Base-by-base conservation (phyloP, 2,888 invertebrate genomes). In the Hydriomena furcata region DNA sequence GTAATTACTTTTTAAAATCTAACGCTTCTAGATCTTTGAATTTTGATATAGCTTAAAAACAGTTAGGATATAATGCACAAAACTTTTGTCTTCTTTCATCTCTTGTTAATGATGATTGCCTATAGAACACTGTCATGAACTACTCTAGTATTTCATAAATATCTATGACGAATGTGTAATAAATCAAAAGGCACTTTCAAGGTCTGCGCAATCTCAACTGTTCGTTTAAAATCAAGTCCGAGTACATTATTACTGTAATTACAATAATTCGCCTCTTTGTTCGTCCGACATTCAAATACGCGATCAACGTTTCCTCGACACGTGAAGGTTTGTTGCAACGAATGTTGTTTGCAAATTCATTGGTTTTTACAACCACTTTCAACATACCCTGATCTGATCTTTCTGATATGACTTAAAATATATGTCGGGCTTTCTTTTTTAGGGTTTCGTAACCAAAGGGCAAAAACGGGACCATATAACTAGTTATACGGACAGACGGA, bases 201-300 rank as follows among this genome's bases (percentile, higher is more conserved):
- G 78, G 73, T 69, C 63, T 56, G 50, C 42, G 8, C 60, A 55
- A 61, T 65, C 63, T 66, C 63, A 68, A 72, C 60, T 66, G 64
- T 65, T 62, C 67, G 68, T 73, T 77, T 77, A 73, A 57, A 60
- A 66, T 74, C 64, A 68, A 61, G 61, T 68, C 66, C 66, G 55
- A 52, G 69, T 65, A 57, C 68, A 72, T 69, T 65, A 69, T 65
- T 62, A 57, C 55, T 50, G 59, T 70, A 73, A 79, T 80, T 82
- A 79, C 62, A 67, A 65, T 68, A 69, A 71, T 71, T 73, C 64
- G 61, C 64, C 68, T 70, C 73, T 78, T 81, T 77, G 76, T 76
- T 72, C 66, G 64, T 67, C 63, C 64, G 65, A 66, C 67, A 63
- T 69, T 73, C 67, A 69, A 73, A 73, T 37, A 17, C 35, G 12